phyloP scores from a whole-genome alignment of 1,140 invertebrate genomes.

The Nilaparvata lugens region DNA sequence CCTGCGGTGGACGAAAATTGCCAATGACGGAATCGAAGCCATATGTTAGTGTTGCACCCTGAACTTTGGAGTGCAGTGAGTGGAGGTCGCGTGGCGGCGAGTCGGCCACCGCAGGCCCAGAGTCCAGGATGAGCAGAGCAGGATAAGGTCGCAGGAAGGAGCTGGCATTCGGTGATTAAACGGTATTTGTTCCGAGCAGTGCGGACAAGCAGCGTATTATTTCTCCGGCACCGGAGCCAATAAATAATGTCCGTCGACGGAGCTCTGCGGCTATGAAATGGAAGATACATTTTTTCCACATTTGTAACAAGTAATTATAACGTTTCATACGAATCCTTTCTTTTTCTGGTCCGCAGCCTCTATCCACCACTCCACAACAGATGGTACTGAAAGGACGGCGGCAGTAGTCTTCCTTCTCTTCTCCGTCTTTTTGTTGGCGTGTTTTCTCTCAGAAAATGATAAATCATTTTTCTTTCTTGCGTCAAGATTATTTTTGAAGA shows the following conservation, averaged over 20 bases:
- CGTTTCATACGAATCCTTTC: constrained; percentile 3
- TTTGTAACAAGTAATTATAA: constrained; percentile 10
- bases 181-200: background rate
- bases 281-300: constrained; percentile 18
- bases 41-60: too few relatives aligned
- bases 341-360: constrained; percentile 7
- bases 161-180: background rate
- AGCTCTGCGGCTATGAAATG: constrained; percentile 10
- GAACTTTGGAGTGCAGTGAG: too few relatives aligned
- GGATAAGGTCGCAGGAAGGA: background rate
- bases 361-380: constrained; percentile 1
- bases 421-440: constrained; percentile 6
- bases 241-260: background rate
- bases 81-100: too few relatives aligned
- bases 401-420: too few relatives aligned
- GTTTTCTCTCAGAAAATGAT: constrained; percentile 19
- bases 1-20: too few relatives aligned
- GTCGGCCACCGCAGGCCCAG: background rate
- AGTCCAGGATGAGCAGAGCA: background rate
- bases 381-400: constrained; percentile 4
- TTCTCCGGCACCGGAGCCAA: background rate
- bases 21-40: too few relatives aligned
- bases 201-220: background rate
- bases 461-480: constrained; percentile 17
- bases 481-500: constrained; percentile 16